Base-by-base conservation (phyloP, 2,888 invertebrate genomes). In the Mayetiola destructor region DNA sequence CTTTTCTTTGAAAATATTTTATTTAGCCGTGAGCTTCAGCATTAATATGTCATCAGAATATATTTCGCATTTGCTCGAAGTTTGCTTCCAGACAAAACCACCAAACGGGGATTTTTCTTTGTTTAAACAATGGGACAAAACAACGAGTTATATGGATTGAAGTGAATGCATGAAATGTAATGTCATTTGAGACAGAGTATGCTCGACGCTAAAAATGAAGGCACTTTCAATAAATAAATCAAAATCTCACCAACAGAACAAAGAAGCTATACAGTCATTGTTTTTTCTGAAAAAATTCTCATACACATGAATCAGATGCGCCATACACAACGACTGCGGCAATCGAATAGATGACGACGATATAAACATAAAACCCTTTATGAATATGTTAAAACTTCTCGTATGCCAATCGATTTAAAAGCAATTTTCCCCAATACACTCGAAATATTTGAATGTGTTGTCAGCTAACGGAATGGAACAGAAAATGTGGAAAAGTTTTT, bases 361-460 rank as follows among this genome's bases (percentile, higher is more conserved):
- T 27, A 48, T 48, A 27, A 27, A 27, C 23, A 48, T 48, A 27
- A 48, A 48, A 48, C 37, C 52, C 56, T 56, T 56, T 56, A 60
- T 60, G 60, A 59, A 59, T 60, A 59, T 59, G 58, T 59, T 61
- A 61, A 61, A 61, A 61, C 57, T 59, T 61, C n/a, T 59, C 42
- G 59, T 59, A 58, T 58, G 59, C 58, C 59, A 61, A 61, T 61
- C 59, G 61, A 61, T 61, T 59, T 59, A 59, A 59, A 61, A 61
- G 61, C 59, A 59, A 61, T 61, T 55, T 59, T 39, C 60, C 48
- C 32, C 48, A 52, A 57, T 35, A 52, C 48, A 36, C 32, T 27
- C 1, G 18, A 2, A 16, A 52, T 32, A 32, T 32, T 32, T 32
- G 6, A 32, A 9, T 32, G 6, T 32, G 12, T 32, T 32, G 6